Percentiles rank a stretch among this genome's conserved stretches.
These are phyloP conservation scores for Melinopterus prodromus DNA, from an alignment of 2,888 invertebrate species.

Conservation along the genomic window DNA sequence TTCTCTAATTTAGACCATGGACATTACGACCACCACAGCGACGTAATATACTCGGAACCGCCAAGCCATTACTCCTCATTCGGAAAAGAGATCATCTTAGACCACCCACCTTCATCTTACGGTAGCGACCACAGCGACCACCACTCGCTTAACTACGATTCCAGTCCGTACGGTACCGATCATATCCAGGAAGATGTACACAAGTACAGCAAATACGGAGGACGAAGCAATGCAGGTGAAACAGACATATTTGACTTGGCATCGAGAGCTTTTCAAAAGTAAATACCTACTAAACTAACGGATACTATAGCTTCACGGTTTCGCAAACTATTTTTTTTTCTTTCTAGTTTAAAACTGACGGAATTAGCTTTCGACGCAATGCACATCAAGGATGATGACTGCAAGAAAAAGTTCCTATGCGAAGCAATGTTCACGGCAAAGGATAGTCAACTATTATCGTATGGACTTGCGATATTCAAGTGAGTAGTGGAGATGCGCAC, in stretches of 20 bases:
- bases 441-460: constrained; percentile 51
- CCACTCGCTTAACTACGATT: not conserved
- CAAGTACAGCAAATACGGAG: not conserved
- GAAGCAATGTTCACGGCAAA: constrained; percentile 62
- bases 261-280: constrained; percentile 12
- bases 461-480: constrained; percentile 46
- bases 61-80: constrained; percentile 7
- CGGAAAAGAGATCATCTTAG: constrained; percentile 27
- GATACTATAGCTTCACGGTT: constrained; percentile 37
- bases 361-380: constrained; percentile 54
- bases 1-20: not conserved
- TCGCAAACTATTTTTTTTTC: not conserved
- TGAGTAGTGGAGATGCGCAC: constrained; percentile 33
- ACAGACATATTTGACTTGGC: constrained; percentile 8
- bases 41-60: constrained; percentile 10
- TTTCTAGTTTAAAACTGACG: constrained; percentile 46
- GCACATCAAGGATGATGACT: constrained; percentile 54
- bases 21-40: constrained; percentile 5
- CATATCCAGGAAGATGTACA: not conserved
- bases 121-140: constrained; percentile 23
- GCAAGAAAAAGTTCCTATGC: constrained; percentile 63
- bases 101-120: constrained; percentile 31
- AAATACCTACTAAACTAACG: not conserved
- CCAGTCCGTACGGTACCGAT: not conserved
- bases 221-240: not conserved